phyloP scores from a whole-genome alignment of 2,113 vertebrate species.

The Macheiramphus alcinus region DNA sequence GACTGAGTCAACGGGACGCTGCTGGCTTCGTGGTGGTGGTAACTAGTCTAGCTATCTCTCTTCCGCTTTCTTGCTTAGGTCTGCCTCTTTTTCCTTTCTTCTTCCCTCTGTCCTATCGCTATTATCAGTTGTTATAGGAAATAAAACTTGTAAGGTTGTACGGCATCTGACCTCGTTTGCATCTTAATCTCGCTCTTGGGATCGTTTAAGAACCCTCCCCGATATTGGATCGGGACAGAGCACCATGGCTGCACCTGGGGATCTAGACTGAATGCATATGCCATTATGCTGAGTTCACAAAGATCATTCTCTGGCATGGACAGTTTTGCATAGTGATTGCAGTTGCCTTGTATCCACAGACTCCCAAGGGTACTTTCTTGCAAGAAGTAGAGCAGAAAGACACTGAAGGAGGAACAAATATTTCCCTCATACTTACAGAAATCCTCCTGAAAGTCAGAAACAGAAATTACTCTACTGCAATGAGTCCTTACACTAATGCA shows the following conservation, averaged over 20 bases:
- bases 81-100: too few species aligned
- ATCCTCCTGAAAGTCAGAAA: not conserved
- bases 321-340: not conserved
- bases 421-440: not conserved
- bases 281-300: not conserved
- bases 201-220: too few species aligned
- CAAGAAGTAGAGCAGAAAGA: not conserved
- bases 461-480: not conserved
- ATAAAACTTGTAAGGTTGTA: too few species aligned
- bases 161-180: too few species aligned
- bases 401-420: not conserved
- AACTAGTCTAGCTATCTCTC: too few species aligned
- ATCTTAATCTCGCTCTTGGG: too few species aligned
- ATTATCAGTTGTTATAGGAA: too few species aligned
- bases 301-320: not conserved
- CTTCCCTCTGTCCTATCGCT: too few species aligned
- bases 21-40: too few species aligned
- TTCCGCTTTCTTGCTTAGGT: too few species aligned
- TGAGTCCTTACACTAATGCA: not conserved
- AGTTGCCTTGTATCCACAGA: not conserved
- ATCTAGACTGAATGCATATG: not conserved
- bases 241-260: not conserved
- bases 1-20: too few species aligned
- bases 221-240: too few species aligned
- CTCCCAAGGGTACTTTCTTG: not conserved